Evolutionary conservation across 1,140 invertebrate species (phyloP), one percentile per base, ranked within the genome.

Genomic region (Meloidogyne hapla): DNA sequence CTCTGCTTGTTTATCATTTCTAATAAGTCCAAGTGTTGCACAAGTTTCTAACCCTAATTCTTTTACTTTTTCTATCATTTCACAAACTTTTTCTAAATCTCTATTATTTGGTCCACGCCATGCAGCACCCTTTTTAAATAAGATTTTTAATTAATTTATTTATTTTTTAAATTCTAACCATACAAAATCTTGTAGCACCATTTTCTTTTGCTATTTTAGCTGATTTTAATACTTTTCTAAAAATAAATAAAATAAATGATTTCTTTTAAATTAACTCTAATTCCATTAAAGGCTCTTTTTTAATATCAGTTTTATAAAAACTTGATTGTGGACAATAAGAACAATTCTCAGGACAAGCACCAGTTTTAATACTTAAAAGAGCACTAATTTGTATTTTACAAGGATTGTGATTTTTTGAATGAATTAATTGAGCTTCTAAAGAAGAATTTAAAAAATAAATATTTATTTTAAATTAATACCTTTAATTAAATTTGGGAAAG

Each of bases 31-130:
- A 42, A 73, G 56, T 0, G 70, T 73, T 15, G 56, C 70, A 63
- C 70, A 73, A 25, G 70, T 73, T 33, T 73, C 70, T 40, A 73
- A 63, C n/a, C 70, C 68, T 40, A 73, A 61, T 72, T 73, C 40
- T 21, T 73, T 73, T 15, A 73, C 48, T 63, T 73, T 73, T 25
- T 61, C 48, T 38, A 73, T 40, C 70, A 73, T 73, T 73, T 73
- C 70, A 63, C 70, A 73, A 21, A 73, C 48, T 73, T n/a, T 73
- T 28, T 73, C 70, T 63, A 73, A 73, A 23, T 63, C 42, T 13
- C 23, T 40, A 13, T 48, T 56, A 13, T 73, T 73, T 18, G 70
- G 70, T 4, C 70, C 70, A 26, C 70, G n/a, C 69, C 69, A 72
- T 15, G 69, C 69, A 4, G 69, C 69, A 8, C 69, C 69, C 69